Evolutionary conservation across 2,888 invertebrate species (phyloP), one percentile per base, ranked within the genome.

Genomic region (Griposia aprilina): DNA sequence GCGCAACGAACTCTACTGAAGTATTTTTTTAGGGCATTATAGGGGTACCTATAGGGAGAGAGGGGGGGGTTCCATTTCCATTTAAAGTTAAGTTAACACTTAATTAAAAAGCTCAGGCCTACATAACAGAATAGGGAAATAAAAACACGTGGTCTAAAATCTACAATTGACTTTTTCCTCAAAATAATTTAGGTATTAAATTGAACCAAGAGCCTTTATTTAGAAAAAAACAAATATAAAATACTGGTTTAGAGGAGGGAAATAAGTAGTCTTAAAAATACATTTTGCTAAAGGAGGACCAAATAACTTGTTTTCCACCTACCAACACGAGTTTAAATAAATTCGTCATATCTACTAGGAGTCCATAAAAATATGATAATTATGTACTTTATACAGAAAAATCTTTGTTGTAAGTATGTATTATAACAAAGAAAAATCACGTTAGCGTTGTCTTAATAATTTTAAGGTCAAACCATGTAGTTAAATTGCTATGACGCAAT

Each of bases 361-460:
- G 6, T 23, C 78, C 78, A 83, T 77, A 81, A 62, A 66, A 30
- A 8, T 77, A 83, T 81, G 69, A 50, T 77, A 78, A 81, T 77
- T 23, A 55, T 36, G 20, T 68, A 55, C 30, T 59, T 13, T n/a
- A n/a, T 17, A 30, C 7, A 15, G 45, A 41, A 41, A 57, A 62
- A 52, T 8, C 23, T 55, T 63, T 60, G 50, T 50, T 67, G 13
- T 68, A 8, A 26, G 5, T 30, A 50, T 66, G 2, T 30, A 50
- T 66, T 20, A 2, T 30, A 13, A 60, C 45, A 72, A 78, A 65
- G 8, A 71, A 72, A 65, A 30, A 41, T 80, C 2, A 26, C 5
- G 10, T 3, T 69, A 15, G 41, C 5, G 2, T 41, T 41, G 41
- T 5, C 7, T 41, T 41, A 41, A 41, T 26, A n/a, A 50, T 59